Conservation (phyloP, 2,888 invertebrate species). For the Pollenia labialis region DNA sequence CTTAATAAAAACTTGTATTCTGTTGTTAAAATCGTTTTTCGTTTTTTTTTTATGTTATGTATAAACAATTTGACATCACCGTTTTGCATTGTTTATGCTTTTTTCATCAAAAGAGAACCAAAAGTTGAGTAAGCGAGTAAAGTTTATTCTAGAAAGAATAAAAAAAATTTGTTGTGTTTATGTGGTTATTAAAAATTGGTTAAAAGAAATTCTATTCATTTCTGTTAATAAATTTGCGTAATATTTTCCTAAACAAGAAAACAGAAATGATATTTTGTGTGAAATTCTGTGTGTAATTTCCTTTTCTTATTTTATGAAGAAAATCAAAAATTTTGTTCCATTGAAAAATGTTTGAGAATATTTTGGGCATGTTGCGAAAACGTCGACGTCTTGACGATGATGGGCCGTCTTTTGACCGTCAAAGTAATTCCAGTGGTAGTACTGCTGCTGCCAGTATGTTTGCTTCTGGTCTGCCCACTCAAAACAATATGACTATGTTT, state of each 20-base stretch:
- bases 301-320: neutral
- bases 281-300: neutral
- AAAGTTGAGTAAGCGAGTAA: slow-evolving; percentile 12
- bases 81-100: slow-evolving; percentile 48
- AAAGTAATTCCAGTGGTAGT: slow-evolving; percentile 51
- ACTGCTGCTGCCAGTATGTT: slow-evolving; percentile 64
- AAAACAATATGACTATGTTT: slow-evolving; percentile 62
- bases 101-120: neutral
- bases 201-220: neutral
- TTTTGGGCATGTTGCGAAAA: slow-evolving; percentile 81
- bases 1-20: too few relatives aligned
- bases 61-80: slow-evolving; percentile 17
- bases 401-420: slow-evolving; percentile 2
- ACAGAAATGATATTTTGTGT: slow-evolving; percentile 20
- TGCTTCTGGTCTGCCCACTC: slow-evolving; percentile 59
- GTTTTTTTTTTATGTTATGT: neutral
- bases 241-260: slow-evolving; percentile 1
- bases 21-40: neutral
- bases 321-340: neutral
- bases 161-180: slow-evolving; percentile 57
- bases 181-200: slow-evolving; percentile 41
- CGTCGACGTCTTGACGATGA: slow-evolving; percentile 79
- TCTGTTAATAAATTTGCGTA: slow-evolving; percentile 26
- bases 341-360: slow-evolving; percentile 79
- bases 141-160: slow-evolving; percentile 64